Evolutionary conservation across 2,113 vertebrate species (phyloP), one percentile per base, ranked within the genome.

Genomic region (Helogale parvula): DNA sequence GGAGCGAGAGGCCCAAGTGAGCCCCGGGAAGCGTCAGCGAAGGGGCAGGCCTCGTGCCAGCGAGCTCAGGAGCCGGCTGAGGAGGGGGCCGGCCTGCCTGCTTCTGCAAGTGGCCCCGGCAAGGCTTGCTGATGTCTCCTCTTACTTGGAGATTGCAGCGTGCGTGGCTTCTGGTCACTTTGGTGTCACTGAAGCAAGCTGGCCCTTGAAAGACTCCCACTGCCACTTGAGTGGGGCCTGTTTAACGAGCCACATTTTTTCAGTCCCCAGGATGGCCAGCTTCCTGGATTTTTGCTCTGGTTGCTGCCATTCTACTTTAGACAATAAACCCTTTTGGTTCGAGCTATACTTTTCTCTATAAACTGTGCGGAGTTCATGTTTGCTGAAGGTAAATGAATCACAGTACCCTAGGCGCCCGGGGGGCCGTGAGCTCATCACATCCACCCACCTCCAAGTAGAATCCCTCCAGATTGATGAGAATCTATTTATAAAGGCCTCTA

Each of bases 11-110:
- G 96, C 96, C 97, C 95, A 97, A 7, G 10, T 29, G 31, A 25
- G 33, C 57, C 2, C 41, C 41, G 19, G 7, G 96, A 97, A 97
- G 96, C 77, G 90, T 98, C 90, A 88, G 96, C 68, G 45, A 95
- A 94, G 96, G 97, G 94, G 97, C 92, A 98, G 96, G 96, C 97
- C 95, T 96, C 92, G 85, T 97, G 98, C 96, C 96, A 95, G 93
- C 71, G 83, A 91, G 88, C 92, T 93, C 6, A 38, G 47, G 19
- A 33, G 41, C 41, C 41, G 41, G 41, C 41, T 5, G 41, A 41
- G 41, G 41, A 4, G 41, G 41, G 41, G 41, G 41, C 41, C 72
- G 11, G 76, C 29, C 10, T 14, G 23, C 4, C n/a, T 23, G 1
- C 7, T 1, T 8, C 47, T 25, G 29, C 27, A 41, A 90, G 96